Base-by-base conservation (phyloP, 1,140 invertebrate species). In the Hestina assimilis region DNA sequence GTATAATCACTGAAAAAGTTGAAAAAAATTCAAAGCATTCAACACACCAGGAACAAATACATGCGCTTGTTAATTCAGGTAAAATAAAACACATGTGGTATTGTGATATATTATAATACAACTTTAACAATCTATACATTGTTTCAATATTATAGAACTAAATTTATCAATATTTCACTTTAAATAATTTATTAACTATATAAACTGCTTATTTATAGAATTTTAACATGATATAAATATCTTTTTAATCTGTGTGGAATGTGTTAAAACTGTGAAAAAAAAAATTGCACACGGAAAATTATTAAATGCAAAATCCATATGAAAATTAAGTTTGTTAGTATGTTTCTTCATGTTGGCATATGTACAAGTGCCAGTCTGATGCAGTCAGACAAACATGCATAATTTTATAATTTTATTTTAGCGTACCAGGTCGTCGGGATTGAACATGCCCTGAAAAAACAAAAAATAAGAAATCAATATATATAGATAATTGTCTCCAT, bases 391-490 rank as follows among this genome's bases (percentile, higher is more conserved):
- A 76, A 69, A 67, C 82, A 85, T 87, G 80, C 84, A 84, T 38
- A 9, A 38, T 38, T 11, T 28, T 38, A 74, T 72, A 78, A 64
- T 59, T 61, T 63, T 68, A 63, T 53, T 61, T 85, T 85, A 84
- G 82, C 76, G 79, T 76, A 91, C 89, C 80, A 94, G 89, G 80
- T 96, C 94, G 56, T 96, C 94, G 24, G 94, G 94, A 89, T 95
- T 96, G 87, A 96, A 96, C 94, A 96, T 96, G 64, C 94, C 94
- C 94, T 95, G 86, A 45, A 92, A 92, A 79, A 74, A 78, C 75
- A 70, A 21, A 12, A 42, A 14, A 19, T 23, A 21, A 6, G 6
- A 26, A 43, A 24, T 24, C 9, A 21, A 41, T 7, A 41, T 28
- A 9, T 28, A 8, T 28, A 4, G 23, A 24, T 24, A 28, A 28